Evolutionary conservation across 2,888 invertebrate species (phyloP).

Genomic region (Celastrina argiolus): DNA sequence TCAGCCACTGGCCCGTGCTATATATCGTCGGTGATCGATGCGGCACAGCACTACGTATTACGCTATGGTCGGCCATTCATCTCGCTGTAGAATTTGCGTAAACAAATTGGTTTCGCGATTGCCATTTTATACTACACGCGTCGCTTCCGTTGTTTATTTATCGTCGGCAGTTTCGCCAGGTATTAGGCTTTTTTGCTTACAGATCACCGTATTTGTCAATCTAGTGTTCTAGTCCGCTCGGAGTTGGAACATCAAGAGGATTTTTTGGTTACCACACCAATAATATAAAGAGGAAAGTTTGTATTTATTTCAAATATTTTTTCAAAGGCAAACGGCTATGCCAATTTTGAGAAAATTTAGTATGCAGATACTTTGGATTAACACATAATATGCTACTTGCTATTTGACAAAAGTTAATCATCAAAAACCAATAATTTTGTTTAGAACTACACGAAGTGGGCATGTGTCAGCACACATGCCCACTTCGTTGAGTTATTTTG

Average conservation of each 20-base stretch:
- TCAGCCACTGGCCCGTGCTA: background rate
- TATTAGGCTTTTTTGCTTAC: conserved; percentile 71
- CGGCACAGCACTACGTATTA: conserved; percentile 63
- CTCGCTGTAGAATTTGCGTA: conserved; percentile 78
- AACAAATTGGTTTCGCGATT: conserved; percentile 79
- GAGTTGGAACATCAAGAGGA: background rate
- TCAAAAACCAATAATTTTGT: too few species aligned
- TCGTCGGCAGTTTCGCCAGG: conserved; percentile 73
- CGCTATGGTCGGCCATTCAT: conserved; percentile 76
- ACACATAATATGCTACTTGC: too few species aligned
- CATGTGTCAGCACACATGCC: too few species aligned
- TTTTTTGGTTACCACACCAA: too few species aligned
- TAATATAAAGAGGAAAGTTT: too few species aligned
- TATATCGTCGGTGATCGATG: conserved; percentile 23
- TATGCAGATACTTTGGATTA: too few species aligned
- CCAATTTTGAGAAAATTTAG: too few species aligned
- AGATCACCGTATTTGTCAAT: conserved; percentile 67
- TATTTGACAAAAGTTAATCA: too few species aligned
- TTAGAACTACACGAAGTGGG: too few species aligned
- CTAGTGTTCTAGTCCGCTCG: conserved; percentile 31
- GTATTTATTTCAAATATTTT: too few species aligned
- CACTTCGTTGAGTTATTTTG: too few species aligned
- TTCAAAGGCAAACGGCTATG: too few species aligned
- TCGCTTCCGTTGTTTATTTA: conserved; percentile 77
- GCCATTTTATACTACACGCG: conserved; percentile 76